phyloP scores from a whole-genome alignment of 2,888 invertebrate species.

The Melieria picta region DNA sequence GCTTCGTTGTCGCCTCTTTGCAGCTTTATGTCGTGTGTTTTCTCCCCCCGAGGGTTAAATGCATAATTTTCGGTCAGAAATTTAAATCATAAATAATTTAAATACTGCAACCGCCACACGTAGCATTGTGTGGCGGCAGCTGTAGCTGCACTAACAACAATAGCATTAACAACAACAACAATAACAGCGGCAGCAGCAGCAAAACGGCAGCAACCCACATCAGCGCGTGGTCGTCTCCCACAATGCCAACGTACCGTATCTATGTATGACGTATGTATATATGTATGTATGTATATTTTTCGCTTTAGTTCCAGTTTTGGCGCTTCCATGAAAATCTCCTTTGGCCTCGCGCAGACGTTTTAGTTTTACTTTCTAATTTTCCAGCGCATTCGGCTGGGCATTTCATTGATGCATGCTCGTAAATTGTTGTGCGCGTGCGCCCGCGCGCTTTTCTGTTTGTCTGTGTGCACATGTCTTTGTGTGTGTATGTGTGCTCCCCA shows the following conservation, averaged over 20 bases:
- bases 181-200: neutral
- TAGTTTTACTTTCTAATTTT: constrained; percentile 35
- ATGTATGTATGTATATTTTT: neutral
- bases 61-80: constrained; percentile 25
- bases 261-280: neutral
- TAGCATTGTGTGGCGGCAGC: too few species aligned
- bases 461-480: neutral
- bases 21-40: constrained; percentile 23
- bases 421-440: neutral
- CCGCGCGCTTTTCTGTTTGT: neutral
- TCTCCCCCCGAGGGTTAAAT: constrained; percentile 31
- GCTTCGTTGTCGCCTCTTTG: constrained; percentile 6
- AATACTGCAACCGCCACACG: neutral
- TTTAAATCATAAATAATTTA: constrained; percentile 23
- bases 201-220: constrained; percentile 7
- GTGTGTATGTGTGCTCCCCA: neutral
- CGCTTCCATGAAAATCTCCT: constrained; percentile 13
- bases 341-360: neutral
- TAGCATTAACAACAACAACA: neutral
- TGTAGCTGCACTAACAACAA: neutral
- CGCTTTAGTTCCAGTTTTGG: constrained; percentile 27
- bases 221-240: neutral
- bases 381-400: constrained; percentile 4
- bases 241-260: neutral
- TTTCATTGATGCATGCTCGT: constrained; percentile 28